Percentiles rank a stretch among this genome's conserved stretches.
phyloP scores from a whole-genome alignment of 2,888 invertebrate species.

The Nomada hirtipes region DNA sequence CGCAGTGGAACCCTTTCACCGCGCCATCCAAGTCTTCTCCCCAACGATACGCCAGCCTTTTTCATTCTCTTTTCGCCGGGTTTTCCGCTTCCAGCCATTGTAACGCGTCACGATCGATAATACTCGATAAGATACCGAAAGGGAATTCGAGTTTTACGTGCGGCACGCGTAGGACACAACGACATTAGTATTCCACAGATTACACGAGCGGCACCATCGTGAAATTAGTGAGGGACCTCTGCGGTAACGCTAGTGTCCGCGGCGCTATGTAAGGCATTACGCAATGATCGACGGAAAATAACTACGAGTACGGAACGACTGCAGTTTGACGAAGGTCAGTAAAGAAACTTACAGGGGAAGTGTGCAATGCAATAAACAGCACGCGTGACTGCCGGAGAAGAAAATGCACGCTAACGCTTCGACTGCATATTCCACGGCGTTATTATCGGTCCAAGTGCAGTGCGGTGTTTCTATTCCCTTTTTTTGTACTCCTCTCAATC shows the following conservation, averaged over 20 bases:
- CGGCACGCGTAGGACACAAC: neutral
- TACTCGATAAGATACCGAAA: conserved; percentile 27
- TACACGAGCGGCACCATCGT: neutral
- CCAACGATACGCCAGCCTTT: conserved; percentile 1
- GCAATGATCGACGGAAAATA: conserved; percentile 57
- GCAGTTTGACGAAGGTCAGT: conserved; percentile 58
- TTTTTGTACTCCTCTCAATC: conserved; percentile 27
- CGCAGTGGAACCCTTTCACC: conserved; percentile 64
- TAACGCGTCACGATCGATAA: conserved; percentile 31
- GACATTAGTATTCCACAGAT: neutral
- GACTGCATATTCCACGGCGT: conserved; percentile 24
- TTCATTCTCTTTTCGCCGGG: neutral
- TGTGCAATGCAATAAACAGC: conserved; percentile 28
- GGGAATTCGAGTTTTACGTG: neutral
- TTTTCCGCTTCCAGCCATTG: neutral
- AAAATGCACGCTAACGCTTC: conserved; percentile 52
- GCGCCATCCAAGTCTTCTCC: conserved; percentile 15
- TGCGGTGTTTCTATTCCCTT: neutral
- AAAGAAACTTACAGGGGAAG: conserved; percentile 40
- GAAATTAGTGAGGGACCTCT: neutral
- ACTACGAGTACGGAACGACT: conserved; percentile 39
- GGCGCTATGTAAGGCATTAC: conserved; percentile 35
- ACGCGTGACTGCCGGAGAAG: conserved; percentile 25
- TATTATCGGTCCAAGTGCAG: conserved; percentile 20
- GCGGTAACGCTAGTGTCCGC: neutral